Conservation (phyloP, 2,888 invertebrate species). For the Disparrhopalites patrizii region DNA sequence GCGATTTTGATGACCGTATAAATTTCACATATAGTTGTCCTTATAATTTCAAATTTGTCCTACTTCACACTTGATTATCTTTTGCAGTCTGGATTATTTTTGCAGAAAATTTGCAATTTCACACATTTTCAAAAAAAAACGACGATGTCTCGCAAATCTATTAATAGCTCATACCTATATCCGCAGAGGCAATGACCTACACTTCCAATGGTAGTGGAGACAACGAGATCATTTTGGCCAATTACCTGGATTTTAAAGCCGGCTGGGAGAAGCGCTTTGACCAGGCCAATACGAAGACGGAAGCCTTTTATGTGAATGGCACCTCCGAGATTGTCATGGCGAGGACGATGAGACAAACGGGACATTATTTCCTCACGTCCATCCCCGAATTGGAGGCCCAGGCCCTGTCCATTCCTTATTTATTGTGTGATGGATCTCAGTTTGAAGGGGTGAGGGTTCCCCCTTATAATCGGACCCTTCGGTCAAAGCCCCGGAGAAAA, state of each 20-base stretch:
- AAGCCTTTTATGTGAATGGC: slow-evolving; percentile 13
- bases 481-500: background rate
- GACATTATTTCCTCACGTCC: slow-evolving; percentile 14
- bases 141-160: too few species aligned
- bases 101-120: too few species aligned
- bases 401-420: slow-evolving; percentile 23
- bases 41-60: too few species aligned
- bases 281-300: background rate
- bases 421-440: slow-evolving; percentile 24
- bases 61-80: too few species aligned
- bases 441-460: background rate
- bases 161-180: too few species aligned
- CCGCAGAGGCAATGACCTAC: background rate
- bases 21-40: too few species aligned
- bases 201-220: background rate
- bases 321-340: slow-evolving; percentile 7
- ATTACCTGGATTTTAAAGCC: slow-evolving; percentile 14
- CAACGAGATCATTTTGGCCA: background rate
- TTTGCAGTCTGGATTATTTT: too few species aligned
- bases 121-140: too few species aligned
- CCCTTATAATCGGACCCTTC: background rate
- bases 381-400: slow-evolving; percentile 16
- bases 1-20: too few species aligned
- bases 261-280: slow-evolving; percentile 25
- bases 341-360: slow-evolving; percentile 24